A percentile compares a stretch with the other conserved stretches of the same genome.
These are phyloP conservation scores for Heliconius nattereri DNA, from an alignment of 1,140 invertebrate genomes.

Conservation along the genomic window DNA sequence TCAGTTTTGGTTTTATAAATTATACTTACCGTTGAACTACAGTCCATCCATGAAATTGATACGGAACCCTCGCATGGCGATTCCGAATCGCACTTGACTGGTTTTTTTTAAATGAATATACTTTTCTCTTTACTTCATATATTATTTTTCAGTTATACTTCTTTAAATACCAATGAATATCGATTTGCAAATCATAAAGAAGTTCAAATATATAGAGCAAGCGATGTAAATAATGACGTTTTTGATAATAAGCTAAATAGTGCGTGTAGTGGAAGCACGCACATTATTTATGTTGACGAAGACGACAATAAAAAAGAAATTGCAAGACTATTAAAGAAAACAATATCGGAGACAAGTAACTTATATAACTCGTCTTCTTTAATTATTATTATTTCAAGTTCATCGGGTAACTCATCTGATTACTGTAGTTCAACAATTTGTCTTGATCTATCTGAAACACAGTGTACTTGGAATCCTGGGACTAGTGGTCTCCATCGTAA, in stretches of 20 bases:
- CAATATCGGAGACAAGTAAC: conserved; percentile 1
- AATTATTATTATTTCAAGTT: conserved; percentile 44
- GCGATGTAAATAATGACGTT: neutral
- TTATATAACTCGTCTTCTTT: conserved; percentile 41
- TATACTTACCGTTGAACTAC: no score
- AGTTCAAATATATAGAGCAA: neutral
- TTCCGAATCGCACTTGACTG: no score
- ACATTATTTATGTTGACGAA: conserved; percentile 1
- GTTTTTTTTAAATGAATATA: neutral
- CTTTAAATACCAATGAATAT: neutral
- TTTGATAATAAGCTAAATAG: neutral
- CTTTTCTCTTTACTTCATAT: neutral
- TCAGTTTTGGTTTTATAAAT: no score
- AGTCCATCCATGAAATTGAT: no score
- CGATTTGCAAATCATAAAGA: neutral
- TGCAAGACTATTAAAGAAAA: neutral
- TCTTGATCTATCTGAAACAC: conserved; percentile 46
- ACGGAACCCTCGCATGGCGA: no score
- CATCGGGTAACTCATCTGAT: conserved; percentile 32
- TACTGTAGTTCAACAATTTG: conserved; percentile 45
- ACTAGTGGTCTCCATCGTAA: conserved; percentile 32
- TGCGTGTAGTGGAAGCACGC: neutral
- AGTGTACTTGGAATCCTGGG: conserved; percentile 31
- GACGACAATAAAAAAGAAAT: neutral
- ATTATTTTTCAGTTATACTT: neutral